These are phyloP conservation scores for Passerculus sandwichensis DNA, from an alignment of 2,797 vertebrate species.

Conservation along the genomic window DNA sequence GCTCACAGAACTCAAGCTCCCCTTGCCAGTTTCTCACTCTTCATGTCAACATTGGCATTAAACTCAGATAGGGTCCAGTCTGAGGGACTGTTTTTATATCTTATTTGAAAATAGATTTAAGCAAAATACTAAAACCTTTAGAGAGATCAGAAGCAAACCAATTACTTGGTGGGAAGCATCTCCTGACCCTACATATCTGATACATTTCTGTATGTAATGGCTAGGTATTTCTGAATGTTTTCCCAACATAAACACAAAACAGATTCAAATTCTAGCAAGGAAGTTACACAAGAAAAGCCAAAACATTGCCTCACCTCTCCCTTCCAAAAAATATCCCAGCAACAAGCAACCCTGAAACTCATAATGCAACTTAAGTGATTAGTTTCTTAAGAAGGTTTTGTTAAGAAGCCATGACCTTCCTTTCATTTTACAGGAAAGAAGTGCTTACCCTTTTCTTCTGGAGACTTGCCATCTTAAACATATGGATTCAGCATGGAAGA, in stretches of 20 bases:
- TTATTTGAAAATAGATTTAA: neutral
- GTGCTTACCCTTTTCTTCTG: neutral
- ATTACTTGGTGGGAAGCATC: neutral
- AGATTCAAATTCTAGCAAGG: neutral
- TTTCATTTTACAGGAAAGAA: neutral
- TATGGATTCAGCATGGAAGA: accelerated
- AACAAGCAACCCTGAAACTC: neutral
- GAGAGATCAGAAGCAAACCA: neutral
- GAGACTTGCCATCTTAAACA: neutral
- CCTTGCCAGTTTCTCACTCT: neutral
- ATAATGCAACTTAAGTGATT: neutral
- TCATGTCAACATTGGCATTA: neutral
- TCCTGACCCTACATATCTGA: neutral
- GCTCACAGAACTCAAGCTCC: neutral
- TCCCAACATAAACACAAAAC: neutral
- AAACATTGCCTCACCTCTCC: neutral
- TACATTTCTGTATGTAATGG: neutral
- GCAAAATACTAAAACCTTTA: neutral
- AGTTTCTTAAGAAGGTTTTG: neutral
- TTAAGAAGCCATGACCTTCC: neutral
- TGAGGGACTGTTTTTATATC: neutral
- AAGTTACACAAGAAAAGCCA: neutral
- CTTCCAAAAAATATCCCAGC: neutral
- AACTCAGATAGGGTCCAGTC: neutral
- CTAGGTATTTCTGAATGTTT: neutral